phyloP scores from a whole-genome alignment of 2,113 vertebrate species.

The Oxyruncus cristatus region DNA sequence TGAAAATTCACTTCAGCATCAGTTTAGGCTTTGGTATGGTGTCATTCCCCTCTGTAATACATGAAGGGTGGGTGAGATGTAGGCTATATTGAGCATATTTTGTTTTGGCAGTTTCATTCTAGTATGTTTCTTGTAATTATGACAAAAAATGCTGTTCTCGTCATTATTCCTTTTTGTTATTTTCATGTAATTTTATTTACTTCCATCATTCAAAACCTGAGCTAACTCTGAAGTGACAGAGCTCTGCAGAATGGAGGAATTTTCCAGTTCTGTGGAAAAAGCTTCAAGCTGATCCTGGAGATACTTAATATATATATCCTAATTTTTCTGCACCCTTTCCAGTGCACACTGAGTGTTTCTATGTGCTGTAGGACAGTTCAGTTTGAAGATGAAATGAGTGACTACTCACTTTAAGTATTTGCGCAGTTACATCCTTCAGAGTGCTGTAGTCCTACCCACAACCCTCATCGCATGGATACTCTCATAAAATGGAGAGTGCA shows the following conservation, averaged over 20 bases:
- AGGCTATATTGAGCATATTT: not conserved
- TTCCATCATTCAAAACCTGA: not conserved
- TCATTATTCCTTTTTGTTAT: not conserved
- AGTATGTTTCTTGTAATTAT: not conserved
- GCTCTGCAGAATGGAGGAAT: not conserved
- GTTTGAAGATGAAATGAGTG: not conserved
- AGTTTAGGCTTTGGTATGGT: not conserved
- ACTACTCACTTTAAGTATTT: not conserved
- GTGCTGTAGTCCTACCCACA: not conserved
- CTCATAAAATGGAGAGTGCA: not conserved
- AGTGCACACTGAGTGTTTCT: not conserved
- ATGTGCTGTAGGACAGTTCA: not conserved
- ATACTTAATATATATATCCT: not conserved
- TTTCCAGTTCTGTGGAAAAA: not conserved
- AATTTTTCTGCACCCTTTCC: not conserved
- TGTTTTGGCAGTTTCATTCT: not conserved
- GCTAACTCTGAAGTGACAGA: not conserved
- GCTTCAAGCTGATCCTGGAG: not conserved
- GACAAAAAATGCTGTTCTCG: not conserved
- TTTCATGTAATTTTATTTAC: not conserved
- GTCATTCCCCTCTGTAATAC: not conserved
- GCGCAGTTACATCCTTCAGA: not conserved
- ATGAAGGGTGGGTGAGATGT: rapidly evolving
- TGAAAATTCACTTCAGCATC: not conserved
- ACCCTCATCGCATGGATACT: not conserved